phyloP scores from a whole-genome alignment of 2,888 invertebrate species.

The Coremacera marginata region DNA sequence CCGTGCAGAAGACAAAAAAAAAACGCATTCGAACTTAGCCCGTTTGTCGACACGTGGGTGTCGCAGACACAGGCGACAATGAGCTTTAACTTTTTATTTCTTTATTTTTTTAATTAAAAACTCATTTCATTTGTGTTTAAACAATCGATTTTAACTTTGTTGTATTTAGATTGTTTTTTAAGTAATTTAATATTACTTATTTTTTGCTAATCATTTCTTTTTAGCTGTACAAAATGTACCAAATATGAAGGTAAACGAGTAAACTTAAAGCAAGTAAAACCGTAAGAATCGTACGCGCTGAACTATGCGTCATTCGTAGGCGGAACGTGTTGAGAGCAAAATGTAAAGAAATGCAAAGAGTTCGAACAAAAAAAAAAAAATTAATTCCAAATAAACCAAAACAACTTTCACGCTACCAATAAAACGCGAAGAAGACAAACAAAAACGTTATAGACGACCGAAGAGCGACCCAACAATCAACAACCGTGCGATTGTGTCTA shows the following conservation, averaged over 20 bases:
- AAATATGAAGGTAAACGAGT: constrained; percentile 36
- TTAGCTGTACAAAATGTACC: constrained; percentile 34
- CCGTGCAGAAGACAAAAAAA: too few species aligned
- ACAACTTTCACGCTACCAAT: constrained; percentile 32
- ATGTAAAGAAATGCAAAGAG: neutral
- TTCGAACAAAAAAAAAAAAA: neutral
- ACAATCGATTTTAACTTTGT: neutral
- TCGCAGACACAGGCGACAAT: neutral
- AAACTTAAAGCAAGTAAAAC: constrained; percentile 28
- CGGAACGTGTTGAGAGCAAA: constrained; percentile 9
- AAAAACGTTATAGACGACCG: neutral
- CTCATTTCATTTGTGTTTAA: neutral
- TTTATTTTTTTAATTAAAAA: neutral
- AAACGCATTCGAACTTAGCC: too few species aligned
- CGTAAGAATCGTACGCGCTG: constrained; percentile 30
- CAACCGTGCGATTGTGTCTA: neutral
- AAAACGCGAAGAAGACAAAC: neutral
- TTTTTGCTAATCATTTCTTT: neutral
- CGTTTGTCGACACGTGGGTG: neutral
- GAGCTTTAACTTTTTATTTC: constrained; percentile 9
- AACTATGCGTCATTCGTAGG: constrained; percentile 36
- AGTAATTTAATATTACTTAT: neutral
- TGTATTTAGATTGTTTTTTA: neutral
- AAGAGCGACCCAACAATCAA: neutral
- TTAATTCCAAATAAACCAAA: neutral